Percentiles rank a stretch among this genome's conserved stretches.
phyloP scores from a whole-genome alignment of 2,113 vertebrate species.

The Microcebus lehilahytsara region DNA sequence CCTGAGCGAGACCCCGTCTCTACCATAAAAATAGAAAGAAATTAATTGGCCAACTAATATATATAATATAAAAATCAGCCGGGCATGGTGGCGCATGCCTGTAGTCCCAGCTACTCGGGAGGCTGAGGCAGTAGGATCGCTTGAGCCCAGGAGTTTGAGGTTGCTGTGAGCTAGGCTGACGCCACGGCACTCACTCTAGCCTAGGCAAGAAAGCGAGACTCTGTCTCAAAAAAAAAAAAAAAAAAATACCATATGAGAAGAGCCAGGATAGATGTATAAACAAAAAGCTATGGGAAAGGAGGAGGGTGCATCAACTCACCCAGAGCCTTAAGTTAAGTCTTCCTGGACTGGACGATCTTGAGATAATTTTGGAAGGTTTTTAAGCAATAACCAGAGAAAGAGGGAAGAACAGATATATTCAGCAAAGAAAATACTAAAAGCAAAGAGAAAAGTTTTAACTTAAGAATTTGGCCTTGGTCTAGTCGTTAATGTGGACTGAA shows the following conservation, averaged over 20 bases:
- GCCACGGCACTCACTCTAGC: no score
- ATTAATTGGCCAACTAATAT: no score
- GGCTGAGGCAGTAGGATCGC: no score
- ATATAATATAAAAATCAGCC: no score
- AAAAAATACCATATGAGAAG: neutral
- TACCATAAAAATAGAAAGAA: no score
- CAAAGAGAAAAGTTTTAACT: neutral
- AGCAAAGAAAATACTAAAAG: neutral
- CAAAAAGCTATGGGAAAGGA: neutral
- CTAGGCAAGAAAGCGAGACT: fast-evolving
- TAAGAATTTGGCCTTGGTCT: neutral
- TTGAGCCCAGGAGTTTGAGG: no score
- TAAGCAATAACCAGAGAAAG: neutral
- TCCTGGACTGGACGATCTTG: neutral
- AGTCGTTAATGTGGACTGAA: neutral
- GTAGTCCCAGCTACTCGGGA: no score
- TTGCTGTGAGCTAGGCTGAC: no score
- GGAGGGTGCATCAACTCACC: neutral
- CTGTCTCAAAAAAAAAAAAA: no score
- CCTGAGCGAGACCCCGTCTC: no score
- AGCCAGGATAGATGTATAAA: neutral
- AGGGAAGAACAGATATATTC: neutral
- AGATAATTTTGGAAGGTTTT: neutral
- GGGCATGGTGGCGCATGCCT: no score
- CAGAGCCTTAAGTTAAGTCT: neutral